Base-by-base conservation (phyloP, 1,140 invertebrate species). In the Dreissena rostriformis region DNA sequence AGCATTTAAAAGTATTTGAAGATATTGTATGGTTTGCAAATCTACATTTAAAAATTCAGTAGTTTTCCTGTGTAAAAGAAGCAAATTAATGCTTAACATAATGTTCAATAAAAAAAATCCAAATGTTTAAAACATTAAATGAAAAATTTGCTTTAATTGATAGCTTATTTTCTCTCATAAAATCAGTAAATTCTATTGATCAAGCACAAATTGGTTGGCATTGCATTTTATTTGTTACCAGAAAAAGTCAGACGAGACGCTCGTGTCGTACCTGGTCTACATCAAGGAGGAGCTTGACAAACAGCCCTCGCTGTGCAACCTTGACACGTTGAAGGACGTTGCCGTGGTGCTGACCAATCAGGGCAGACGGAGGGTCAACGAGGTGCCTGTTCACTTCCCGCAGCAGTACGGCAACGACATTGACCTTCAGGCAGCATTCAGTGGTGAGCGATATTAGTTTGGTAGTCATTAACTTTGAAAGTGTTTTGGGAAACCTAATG, bases 211-310 rank as follows among this genome's bases (percentile, higher is more conserved):
- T n/a, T n/a, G n/a, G n/a, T n/a, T n/a, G n/a, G n/a, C n/a, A n/a
- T n/a, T n/a, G n/a, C 39, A 39, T 39, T 39, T 2, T 2, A 2
- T 39, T 39, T 39, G 39, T 39, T 39, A 5, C 39, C 61, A 92
- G 91, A 79, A 76, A 7, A 92, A 92, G 83, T 82, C 28, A 15
- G 22, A 74, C 22, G 85, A 89, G 10, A 85, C 89, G 12, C 80
- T 93, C 52, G 86, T 92, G 28, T 88, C 87, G 26, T 92, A 92
- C 73, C 15, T 92, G 1, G 70, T 90, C 5, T 93, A 90, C 86
- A 90, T 93, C 28, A 92, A 92, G 76, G 84, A 89, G 8, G 86
- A 92, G 65, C 67, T 51, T 1, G 88, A 91, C 1, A 67, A 83
- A 57, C 70, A 93, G 22, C 49, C 67, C 29, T 86, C 87, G 52